Percentiles rank a stretch among this genome's conserved stretches.
Conservation (phyloP, 2,797 vertebrate genomes). For the Craterocephalus amniculus region DNA sequence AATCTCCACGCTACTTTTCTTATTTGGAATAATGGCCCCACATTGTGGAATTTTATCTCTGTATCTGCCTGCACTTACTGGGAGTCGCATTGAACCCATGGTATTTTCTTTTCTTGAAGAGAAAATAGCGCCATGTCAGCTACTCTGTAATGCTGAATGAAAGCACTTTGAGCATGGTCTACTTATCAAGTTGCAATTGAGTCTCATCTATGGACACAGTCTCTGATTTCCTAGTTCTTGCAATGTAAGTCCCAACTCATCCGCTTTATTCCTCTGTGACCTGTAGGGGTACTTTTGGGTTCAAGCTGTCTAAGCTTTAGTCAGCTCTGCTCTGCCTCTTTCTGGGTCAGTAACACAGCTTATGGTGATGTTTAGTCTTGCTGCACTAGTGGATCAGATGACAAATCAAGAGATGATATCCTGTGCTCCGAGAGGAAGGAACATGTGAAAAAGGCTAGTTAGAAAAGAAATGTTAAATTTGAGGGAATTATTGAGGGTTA, state of each 20-base stretch:
- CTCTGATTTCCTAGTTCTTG: neutral
- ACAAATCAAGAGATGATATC: neutral
- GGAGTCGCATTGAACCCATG: neutral
- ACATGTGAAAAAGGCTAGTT: too few species aligned
- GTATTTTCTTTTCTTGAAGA: neutral
- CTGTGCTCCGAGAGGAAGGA: neutral
- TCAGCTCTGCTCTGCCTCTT: neutral
- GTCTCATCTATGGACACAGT: neutral
- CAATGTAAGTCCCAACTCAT: conserved; percentile 5
- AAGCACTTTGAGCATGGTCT: conserved; percentile 4
- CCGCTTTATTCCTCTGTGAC: neutral
- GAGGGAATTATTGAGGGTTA: too few species aligned
- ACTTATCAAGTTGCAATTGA: neutral
- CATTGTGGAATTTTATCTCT: neutral
- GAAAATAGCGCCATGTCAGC: neutral
- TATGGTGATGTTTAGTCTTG: neutral
- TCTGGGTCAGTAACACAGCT: neutral
- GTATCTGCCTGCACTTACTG: neutral
- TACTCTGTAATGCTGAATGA: neutral
- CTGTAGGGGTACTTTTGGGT: neutral
- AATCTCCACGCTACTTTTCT: neutral
- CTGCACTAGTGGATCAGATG: neutral
- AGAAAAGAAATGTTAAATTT: too few species aligned
- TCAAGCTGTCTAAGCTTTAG: conserved; percentile 8
- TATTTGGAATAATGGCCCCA: neutral